These are phyloP conservation scores for Agriopis marginaria DNA, from an alignment of 2,888 invertebrate genomes.

Conservation along the genomic window DNA sequence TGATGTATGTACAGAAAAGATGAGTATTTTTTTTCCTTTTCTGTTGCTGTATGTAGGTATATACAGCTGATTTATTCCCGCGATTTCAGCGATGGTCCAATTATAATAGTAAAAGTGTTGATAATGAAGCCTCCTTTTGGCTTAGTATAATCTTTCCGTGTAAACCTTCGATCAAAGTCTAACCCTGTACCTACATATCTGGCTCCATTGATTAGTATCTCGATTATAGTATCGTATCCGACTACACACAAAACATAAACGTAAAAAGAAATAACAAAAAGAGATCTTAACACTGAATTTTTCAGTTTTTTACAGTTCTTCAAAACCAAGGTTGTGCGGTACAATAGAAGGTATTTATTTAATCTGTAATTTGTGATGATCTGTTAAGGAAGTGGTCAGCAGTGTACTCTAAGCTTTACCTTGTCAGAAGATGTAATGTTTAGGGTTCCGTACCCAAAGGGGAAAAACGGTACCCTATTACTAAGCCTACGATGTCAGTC, in stretches of 20 bases:
- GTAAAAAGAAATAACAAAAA: slow-evolving; percentile 29
- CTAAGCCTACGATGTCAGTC: too few relatives aligned
- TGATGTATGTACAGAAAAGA: too few relatives aligned
- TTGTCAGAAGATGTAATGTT: not conserved
- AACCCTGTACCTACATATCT: not conserved
- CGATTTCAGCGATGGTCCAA: too few relatives aligned
- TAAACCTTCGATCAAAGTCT: too few relatives aligned
- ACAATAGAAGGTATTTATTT: not conserved
- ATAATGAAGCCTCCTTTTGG: too few relatives aligned
- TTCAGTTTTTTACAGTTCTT: slow-evolving; percentile 40
- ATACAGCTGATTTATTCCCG: too few relatives aligned
- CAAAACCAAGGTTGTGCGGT: slow-evolving; percentile 35
- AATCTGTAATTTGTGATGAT: slow-evolving; percentile 12
- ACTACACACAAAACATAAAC: slow-evolving; percentile 23
- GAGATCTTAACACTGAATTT: slow-evolving; percentile 26
- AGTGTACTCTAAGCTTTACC: not conserved
- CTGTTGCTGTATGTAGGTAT: too few relatives aligned
- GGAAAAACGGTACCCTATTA: too few relatives aligned
- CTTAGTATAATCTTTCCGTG: too few relatives aligned
- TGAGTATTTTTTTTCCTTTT: too few relatives aligned
- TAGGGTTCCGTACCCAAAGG: too few relatives aligned
- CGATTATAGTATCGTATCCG: not conserved
- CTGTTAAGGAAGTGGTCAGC: slow-evolving; percentile 38
- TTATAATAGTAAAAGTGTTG: too few relatives aligned
- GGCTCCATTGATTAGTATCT: not conserved